A percentile compares a stretch with the other conserved stretches of the same genome.
phyloP scores from a whole-genome alignment of 2,888 invertebrate genomes.

The Flabesymbios commensalis region DNA sequence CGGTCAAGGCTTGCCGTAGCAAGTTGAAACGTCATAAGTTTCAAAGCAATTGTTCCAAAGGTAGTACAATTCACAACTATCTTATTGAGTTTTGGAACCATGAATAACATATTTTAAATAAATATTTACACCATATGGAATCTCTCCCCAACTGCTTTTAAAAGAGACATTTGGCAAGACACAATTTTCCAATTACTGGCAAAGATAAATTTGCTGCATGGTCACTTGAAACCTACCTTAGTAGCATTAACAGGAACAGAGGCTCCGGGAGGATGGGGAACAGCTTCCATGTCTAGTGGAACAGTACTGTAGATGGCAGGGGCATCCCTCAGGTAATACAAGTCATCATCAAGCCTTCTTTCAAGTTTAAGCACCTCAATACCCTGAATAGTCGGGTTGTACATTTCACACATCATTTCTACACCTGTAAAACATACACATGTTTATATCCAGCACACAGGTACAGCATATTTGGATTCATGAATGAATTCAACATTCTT shows the following conservation, averaged over 20 bases:
- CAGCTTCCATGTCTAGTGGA: constrained; percentile 87
- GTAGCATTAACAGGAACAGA: constrained; percentile 75
- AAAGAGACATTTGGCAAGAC: too few species aligned
- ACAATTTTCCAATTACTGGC: too few species aligned
- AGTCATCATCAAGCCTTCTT: constrained; percentile 85
- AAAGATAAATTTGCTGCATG: too few species aligned
- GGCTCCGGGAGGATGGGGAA: constrained; percentile 75
- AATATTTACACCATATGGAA: too few species aligned
- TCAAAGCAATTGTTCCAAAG: too few species aligned
- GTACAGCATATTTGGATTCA: not conserved
- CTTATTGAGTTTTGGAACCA: too few species aligned
- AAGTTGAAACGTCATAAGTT: too few species aligned
- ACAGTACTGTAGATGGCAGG: constrained; percentile 90
- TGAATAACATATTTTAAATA: too few species aligned
- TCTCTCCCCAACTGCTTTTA: too few species aligned
- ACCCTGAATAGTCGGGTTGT: constrained; percentile 87
- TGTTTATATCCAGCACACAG: too few species aligned
- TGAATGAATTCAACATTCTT: not conserved
- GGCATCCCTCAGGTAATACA: constrained; percentile 86
- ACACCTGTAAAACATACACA: constrained; percentile 63
- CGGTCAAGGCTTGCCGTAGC: too few species aligned
- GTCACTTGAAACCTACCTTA: constrained; percentile 60
- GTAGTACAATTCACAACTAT: too few species aligned
- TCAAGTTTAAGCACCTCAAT: constrained; percentile 91
- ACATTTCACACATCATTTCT: constrained; percentile 81